Conservation (phyloP, 2,888 invertebrate genomes). For the Macrophya annulata region DNA sequence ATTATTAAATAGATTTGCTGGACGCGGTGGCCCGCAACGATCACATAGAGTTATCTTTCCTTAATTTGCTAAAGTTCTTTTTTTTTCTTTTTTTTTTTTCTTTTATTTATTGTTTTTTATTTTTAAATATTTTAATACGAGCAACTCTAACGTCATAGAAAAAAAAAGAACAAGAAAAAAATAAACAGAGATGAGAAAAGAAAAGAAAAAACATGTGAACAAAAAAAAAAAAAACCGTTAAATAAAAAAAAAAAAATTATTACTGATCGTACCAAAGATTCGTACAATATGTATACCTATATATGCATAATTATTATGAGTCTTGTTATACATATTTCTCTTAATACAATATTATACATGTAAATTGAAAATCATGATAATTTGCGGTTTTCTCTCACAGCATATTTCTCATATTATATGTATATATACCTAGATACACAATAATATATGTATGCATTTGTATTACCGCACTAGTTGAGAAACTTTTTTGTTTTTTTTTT, state of each 20-base stretch:
- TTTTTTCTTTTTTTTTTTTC: background rate
- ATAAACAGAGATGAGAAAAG: background rate
- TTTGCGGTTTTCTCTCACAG: slow-evolving; percentile 1
- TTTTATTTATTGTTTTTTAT: background rate
- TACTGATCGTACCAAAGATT: slow-evolving; percentile 3
- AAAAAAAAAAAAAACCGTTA: background rate
- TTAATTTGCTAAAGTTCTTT: slow-evolving; percentile 41
- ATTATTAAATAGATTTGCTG: slow-evolving; percentile 54
- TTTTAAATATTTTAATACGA: slow-evolving; percentile 13
- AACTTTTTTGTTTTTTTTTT: background rate
- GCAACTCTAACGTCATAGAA: slow-evolving; percentile 40
- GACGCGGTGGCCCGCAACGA: slow-evolving; percentile 43
- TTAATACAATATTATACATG: slow-evolving; percentile 13
- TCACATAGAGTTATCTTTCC: slow-evolving; percentile 53
- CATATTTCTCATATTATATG: slow-evolving; percentile 18
- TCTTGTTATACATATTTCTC: slow-evolving; percentile 6
- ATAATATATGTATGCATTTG: background rate
- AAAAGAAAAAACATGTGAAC: background rate
- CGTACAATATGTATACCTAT: slow-evolving; percentile 11
- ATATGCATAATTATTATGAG: slow-evolving; percentile 6
- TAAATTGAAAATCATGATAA: slow-evolving; percentile 6
- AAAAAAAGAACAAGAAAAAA: slow-evolving; percentile 3
- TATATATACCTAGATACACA: background rate
- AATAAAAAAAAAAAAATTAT: background rate
- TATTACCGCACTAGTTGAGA: slow-evolving; percentile 19